Percentiles rank a stretch among this genome's conserved stretches.
phyloP scores from a whole-genome alignment of 2,113 vertebrate genomes.

The Oncorhynchus tshawytscha region DNA sequence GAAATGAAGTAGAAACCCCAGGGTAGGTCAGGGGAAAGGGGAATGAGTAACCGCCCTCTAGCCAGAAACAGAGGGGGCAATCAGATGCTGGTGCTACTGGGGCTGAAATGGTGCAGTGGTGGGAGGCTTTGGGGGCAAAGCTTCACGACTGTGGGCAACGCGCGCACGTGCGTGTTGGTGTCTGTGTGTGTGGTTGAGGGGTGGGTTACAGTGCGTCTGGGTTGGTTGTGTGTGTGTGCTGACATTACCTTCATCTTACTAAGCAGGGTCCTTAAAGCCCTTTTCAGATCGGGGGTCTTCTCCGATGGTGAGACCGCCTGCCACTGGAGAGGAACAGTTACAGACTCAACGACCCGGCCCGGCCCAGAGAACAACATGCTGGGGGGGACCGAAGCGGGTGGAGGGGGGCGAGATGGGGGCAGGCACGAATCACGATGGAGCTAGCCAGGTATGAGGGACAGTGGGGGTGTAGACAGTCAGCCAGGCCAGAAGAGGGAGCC shows the following conservation, averaged over 20 bases:
- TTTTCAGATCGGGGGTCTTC: constrained; percentile 84
- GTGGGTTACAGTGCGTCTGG: neutral
- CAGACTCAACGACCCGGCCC: constrained; percentile 62
- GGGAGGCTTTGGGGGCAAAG: neutral
- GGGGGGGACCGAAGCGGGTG: constrained; percentile 9
- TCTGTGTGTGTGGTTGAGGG: constrained; percentile 6
- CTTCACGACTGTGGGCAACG: neutral
- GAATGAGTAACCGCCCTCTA: neutral
- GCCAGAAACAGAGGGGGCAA: neutral
- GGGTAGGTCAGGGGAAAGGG: neutral
- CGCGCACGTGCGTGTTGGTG: constrained; percentile 2
- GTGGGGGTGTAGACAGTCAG: too few relatives aligned
- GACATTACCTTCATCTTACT: constrained; percentile 84
- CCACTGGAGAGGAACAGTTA: constrained; percentile 80
- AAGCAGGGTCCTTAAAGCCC: constrained; percentile 82
- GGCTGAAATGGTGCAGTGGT: constrained; percentile 40
- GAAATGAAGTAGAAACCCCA: neutral
- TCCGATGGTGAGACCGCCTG: constrained; percentile 79
- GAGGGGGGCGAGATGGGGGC: constrained; percentile 10
- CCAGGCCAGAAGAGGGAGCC: too few relatives aligned
- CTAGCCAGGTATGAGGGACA: neutral
- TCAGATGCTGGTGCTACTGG: constrained; percentile 23
- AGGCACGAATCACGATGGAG: constrained; percentile 3
- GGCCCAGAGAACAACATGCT: constrained; percentile 63
- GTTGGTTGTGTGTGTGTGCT: constrained; percentile 10